Conservation (phyloP, 1,140 invertebrate genomes). For the Zaprionus ornatus region DNA sequence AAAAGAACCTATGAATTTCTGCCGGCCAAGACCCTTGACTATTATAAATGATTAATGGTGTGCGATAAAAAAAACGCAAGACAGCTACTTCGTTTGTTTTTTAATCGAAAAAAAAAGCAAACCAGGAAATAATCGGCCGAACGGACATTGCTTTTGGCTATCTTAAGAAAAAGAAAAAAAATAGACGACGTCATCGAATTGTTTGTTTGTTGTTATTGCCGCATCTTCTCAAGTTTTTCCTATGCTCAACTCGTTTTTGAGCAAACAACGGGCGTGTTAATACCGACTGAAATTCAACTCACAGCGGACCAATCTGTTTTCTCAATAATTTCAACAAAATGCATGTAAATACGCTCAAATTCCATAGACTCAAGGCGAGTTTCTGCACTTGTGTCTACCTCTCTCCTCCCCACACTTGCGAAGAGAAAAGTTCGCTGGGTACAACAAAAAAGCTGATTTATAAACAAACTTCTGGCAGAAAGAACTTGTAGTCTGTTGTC, state of each 20-base stretch:
- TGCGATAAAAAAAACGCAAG: neutral
- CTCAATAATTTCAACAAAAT: slow-evolving; percentile 66
- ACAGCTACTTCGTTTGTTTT: neutral
- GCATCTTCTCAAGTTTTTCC: neutral
- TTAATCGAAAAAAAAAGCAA: slow-evolving; percentile 6
- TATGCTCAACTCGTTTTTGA: neutral
- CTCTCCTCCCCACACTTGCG: neutral
- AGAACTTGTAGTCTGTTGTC: slow-evolving; percentile 59
- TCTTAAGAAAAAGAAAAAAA: neutral
- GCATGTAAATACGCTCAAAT: slow-evolving; percentile 62
- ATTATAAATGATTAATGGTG: slow-evolving; percentile 41
- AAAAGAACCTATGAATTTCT: slow-evolving; percentile 8
- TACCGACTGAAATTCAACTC: neutral
- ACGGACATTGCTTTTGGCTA: slow-evolving; percentile 11
- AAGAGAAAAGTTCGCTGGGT: slow-evolving; percentile 19
- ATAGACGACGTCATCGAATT: neutral
- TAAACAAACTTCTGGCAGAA: slow-evolving; percentile 75
- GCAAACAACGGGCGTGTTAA: slow-evolving; percentile 1
- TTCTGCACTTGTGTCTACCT: slow-evolving; percentile 4
- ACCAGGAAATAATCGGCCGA: slow-evolving; percentile 20
- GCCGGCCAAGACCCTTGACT: slow-evolving; percentile 17
- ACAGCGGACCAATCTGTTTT: slow-evolving; percentile 63
- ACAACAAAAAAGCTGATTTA: slow-evolving; percentile 70
- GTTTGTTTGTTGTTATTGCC: neutral
- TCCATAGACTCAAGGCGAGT: slow-evolving; percentile 31